phyloP scores from a whole-genome alignment of 2,888 invertebrate genomes.

The Archips xylosteana region DNA sequence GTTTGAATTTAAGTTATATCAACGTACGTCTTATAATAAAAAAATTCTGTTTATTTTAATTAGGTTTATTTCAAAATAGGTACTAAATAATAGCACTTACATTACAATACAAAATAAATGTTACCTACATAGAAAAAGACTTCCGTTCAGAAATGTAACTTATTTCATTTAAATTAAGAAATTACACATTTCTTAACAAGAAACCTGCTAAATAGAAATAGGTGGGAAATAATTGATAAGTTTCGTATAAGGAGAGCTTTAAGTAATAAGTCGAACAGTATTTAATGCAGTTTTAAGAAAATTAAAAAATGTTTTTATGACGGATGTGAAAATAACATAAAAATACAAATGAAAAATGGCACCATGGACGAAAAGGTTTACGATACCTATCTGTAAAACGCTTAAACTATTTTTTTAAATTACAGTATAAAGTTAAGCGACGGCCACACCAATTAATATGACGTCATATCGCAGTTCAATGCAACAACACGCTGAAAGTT shows the following conservation, averaged over 20 bases:
- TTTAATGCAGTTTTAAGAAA: neutral
- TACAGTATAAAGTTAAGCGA: constrained; percentile 4
- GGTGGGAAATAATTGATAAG: constrained; percentile 33
- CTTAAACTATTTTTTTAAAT: constrained; percentile 27
- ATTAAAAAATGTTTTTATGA: neutral
- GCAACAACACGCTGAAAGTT: neutral
- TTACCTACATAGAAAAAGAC: constrained; percentile 31
- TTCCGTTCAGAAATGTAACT: constrained; percentile 11
- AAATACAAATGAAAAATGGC: constrained; percentile 9
- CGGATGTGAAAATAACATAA: neutral
- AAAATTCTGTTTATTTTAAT: constrained; percentile 1
- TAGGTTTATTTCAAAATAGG: constrained; percentile 39
- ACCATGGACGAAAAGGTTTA: constrained; percentile 22
- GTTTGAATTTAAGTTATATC: neutral
- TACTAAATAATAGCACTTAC: constrained; percentile 32
- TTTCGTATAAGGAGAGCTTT: constrained; percentile 27
- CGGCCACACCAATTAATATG: neutral
- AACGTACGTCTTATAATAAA: neutral
- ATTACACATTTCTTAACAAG: constrained; percentile 18
- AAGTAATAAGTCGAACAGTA: constrained; percentile 14
- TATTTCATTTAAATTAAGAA: constrained; percentile 20
- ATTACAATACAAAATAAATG: constrained; percentile 36
- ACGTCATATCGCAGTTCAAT: neutral
- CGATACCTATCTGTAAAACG: constrained; percentile 18
- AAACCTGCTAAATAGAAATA: constrained; percentile 25